phyloP scores from a whole-genome alignment of 1,140 invertebrate species.

The Meloidogyne floridensis region DNA sequence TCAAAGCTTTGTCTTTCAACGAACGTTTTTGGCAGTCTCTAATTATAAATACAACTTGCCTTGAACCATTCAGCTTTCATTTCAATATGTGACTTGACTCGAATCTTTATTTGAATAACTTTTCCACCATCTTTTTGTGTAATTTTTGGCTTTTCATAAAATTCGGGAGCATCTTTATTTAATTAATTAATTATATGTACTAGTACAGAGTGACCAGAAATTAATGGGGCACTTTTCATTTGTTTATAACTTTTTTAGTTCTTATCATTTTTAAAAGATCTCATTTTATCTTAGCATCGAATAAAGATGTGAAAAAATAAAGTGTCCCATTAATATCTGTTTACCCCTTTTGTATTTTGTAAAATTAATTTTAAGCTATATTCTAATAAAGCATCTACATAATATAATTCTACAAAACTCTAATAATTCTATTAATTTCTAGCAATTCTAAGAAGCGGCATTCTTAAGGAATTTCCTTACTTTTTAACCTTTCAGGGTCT shows the following conservation, averaged over 20 bases:
- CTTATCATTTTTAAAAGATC: too few species aligned
- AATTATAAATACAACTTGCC: slow-evolving; percentile 26
- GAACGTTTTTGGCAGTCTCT: too few species aligned
- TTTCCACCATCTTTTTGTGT: slow-evolving; percentile 64
- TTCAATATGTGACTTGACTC: slow-evolving; percentile 64
- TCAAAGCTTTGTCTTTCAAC: too few species aligned
- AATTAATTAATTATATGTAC: background rate
- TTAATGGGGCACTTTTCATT: too few species aligned
- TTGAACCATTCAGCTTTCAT: slow-evolving; percentile 65
- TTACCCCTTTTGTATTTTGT: too few species aligned
- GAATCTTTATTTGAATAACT: slow-evolving; percentile 60
- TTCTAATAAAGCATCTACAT: background rate
- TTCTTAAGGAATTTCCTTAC: slow-evolving; percentile 3
- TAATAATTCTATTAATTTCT: background rate
- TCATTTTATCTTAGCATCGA: too few species aligned
- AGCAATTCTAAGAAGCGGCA: background rate
- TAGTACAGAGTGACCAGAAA: too few species aligned
- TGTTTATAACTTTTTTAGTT: too few species aligned
- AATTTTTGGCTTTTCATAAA: slow-evolving; percentile 65
- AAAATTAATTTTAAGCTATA: background rate
- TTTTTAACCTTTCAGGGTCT: slow-evolving; percentile 10
- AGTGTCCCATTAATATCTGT: too few species aligned
- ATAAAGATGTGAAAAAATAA: too few species aligned
- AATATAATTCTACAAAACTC: too few species aligned
- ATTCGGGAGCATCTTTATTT: slow-evolving; percentile 62